Conservation (phyloP, 1,140 invertebrate species). For the Nephotettix cincticeps region DNA sequence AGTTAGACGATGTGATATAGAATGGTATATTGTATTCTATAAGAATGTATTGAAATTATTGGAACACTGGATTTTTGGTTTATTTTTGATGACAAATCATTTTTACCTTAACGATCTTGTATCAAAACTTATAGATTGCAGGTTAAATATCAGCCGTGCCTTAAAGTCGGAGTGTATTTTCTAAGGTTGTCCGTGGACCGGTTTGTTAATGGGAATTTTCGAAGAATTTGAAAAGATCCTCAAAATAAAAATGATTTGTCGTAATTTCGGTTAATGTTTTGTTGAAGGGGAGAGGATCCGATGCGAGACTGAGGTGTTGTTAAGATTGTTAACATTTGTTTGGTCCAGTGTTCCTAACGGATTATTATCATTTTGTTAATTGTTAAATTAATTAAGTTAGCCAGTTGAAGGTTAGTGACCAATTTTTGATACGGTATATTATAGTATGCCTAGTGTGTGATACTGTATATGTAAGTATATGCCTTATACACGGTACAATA, state of each 20-base stretch:
- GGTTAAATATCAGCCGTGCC: constrained; percentile 32
- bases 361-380: constrained; percentile 14
- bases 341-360: constrained; percentile 21
- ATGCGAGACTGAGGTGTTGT: constrained; percentile 25
- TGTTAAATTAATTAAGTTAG: constrained; percentile 21
- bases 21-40: neutral
- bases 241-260: neutral
- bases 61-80: constrained; percentile 15
- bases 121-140: constrained; percentile 9
- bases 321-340: constrained; percentile 27
- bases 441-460: constrained; percentile 21
- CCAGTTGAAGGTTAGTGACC: constrained; percentile 16
- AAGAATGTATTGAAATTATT: neutral
- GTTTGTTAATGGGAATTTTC: constrained; percentile 5
- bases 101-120: constrained; percentile 14
- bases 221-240: constrained; percentile 9
- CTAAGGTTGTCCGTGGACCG: constrained; percentile 27
- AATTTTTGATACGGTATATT: constrained; percentile 22
- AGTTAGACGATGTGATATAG: constrained; percentile 9
- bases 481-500: constrained; percentile 23
- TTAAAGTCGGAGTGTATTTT: constrained; percentile 28
- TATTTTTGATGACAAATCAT: constrained; percentile 11
- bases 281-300: constrained; percentile 8
- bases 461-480: constrained; percentile 12
- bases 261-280: constrained; percentile 15